phyloP scores from a whole-genome alignment of 2,888 invertebrate species.

The Synanthedon tipuliformis region DNA sequence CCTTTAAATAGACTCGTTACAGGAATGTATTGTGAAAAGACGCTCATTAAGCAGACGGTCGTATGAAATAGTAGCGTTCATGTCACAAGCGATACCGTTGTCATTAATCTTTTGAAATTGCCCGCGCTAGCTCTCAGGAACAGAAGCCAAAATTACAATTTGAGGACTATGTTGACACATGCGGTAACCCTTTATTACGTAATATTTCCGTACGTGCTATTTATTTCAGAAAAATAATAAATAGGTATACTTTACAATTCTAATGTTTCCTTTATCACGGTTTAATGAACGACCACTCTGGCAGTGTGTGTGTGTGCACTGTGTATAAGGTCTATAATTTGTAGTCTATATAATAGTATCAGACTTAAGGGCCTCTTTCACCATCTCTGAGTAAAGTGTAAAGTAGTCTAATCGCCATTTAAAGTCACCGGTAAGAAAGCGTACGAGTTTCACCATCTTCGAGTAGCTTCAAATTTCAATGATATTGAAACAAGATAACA shows the following conservation, averaged over 20 bases:
- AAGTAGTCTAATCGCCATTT: too few relatives aligned
- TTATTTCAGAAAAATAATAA: not conserved
- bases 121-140: slow-evolving; percentile 3
- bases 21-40: not conserved
- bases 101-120: slow-evolving; percentile 12
- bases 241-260: not conserved
- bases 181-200: slow-evolving; percentile 1
- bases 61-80: slow-evolving; percentile 1
- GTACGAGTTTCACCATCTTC: too few relatives aligned
- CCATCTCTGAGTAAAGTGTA: too few relatives aligned
- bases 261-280: too few relatives aligned
- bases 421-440: too few relatives aligned
- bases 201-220: not conserved
- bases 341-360: too few relatives aligned
- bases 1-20: not conserved
- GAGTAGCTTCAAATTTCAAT: too few relatives aligned
- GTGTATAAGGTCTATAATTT: too few relatives aligned
- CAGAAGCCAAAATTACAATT: slow-evolving; percentile 10
- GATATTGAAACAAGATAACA: too few relatives aligned
- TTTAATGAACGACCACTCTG: too few relatives aligned
- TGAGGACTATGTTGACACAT: slow-evolving; percentile 6
- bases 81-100: slow-evolving; percentile 5
- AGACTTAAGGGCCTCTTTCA: too few relatives aligned
- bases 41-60: not conserved
- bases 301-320: too few relatives aligned